phyloP scores from a whole-genome alignment of 2,113 vertebrate species.

The Passer domesticus region DNA sequence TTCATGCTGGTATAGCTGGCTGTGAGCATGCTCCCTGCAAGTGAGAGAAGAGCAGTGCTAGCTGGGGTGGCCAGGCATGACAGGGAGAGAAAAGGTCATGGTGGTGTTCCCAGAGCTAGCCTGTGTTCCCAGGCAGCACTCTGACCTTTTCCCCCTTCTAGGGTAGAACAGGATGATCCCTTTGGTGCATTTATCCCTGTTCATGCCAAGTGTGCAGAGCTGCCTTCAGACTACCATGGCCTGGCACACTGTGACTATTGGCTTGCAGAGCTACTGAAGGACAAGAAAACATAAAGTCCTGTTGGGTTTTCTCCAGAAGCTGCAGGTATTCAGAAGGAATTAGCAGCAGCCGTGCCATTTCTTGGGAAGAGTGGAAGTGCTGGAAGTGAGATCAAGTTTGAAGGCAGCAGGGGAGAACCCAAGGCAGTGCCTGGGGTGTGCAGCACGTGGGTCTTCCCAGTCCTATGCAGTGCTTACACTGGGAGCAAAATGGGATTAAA shows the following conservation, averaged over 20 bases:
- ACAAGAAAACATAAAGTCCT: neutral
- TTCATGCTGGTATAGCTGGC: neutral
- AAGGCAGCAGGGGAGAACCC: neutral
- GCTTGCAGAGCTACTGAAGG: neutral
- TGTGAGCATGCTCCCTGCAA: neutral
- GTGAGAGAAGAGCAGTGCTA: neutral
- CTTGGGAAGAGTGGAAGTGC: neutral
- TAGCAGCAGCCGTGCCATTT: neutral
- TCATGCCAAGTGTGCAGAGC: neutral
- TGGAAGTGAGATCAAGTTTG: neutral
- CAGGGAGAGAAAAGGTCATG: neutral
- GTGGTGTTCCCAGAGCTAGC: neutral
- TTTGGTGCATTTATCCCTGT: neutral
- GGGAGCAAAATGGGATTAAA: neutral
- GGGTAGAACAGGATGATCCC: neutral
- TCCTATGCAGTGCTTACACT: too few relatives aligned
- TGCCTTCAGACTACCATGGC: neutral
- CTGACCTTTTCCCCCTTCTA: neutral
- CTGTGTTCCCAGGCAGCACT: neutral
- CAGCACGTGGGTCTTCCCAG: neutral
- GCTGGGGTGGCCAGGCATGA: too few relatives aligned
- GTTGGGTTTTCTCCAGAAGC: neutral
- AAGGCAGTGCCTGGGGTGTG: neutral
- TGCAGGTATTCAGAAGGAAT: neutral
- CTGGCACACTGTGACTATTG: neutral